A percentile compares a stretch with the other conserved stretches of the same genome.
phyloP scores from a whole-genome alignment of 2,797 vertebrate genomes.

The Chaenodraco wilsoni region DNA sequence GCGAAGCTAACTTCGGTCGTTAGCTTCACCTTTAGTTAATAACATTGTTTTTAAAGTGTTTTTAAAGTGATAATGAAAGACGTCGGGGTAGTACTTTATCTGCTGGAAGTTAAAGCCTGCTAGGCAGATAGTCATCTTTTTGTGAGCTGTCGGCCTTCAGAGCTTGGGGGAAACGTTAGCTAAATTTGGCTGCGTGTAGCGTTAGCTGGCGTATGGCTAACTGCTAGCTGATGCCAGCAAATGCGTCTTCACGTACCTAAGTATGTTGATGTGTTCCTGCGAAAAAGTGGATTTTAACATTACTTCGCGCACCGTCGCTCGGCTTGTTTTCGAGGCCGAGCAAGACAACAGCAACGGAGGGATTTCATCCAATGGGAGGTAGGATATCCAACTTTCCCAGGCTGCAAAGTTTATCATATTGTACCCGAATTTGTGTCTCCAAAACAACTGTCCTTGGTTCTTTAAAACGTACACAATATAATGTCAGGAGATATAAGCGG shows the following conservation, averaged over 20 bases:
- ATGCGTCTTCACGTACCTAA: slow-evolving; percentile 48
- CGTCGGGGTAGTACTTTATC: neutral
- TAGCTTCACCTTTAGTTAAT: neutral
- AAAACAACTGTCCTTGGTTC: neutral
- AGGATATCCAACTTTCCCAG: slow-evolving; percentile 43
- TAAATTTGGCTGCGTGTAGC: slow-evolving; percentile 28
- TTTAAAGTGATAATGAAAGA: slow-evolving; percentile 52
- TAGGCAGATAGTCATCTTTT: slow-evolving; percentile 44
- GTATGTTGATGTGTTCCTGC: slow-evolving; percentile 85
- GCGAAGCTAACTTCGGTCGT: neutral
- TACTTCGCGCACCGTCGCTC: slow-evolving; percentile 78
- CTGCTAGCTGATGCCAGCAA: slow-evolving; percentile 56
- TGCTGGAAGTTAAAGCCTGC: slow-evolving; percentile 30
- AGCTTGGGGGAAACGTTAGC: slow-evolving; percentile 36
- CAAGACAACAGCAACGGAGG: slow-evolving; percentile 79
- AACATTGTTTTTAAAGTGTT: slow-evolving; percentile 21
- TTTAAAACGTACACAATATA: neutral
- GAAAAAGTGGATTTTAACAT: slow-evolving; percentile 86
- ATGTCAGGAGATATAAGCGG: neutral
- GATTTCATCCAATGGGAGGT: slow-evolving; percentile 86
- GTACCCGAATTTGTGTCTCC: neutral
- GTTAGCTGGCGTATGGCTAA: slow-evolving; percentile 54
- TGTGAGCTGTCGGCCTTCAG: slow-evolving; percentile 43
- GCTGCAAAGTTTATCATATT: neutral
- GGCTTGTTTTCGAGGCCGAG: slow-evolving; percentile 83